These are phyloP conservation scores for Gadus macrocephalus DNA, from an alignment of 2,113 vertebrate species.

Conservation along the genomic window DNA sequence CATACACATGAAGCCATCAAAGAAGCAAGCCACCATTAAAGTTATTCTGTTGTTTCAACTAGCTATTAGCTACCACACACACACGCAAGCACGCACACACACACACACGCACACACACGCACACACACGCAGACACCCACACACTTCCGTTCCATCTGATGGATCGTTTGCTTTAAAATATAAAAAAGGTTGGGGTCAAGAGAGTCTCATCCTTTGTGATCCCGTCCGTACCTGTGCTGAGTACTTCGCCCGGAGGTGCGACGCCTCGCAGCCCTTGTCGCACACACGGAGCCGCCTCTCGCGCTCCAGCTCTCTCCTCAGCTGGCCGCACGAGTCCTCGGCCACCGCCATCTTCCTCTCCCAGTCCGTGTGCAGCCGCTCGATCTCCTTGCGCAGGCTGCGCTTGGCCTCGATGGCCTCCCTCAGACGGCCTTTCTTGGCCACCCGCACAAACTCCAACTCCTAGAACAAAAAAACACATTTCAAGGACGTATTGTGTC, in stretches of 20 bases:
- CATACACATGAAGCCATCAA: too few species aligned
- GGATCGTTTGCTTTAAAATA: too few species aligned
- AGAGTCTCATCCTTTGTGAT: not conserved
- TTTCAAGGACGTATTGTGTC: too few species aligned
- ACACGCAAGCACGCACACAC: too few species aligned
- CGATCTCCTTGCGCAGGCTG: conserved; percentile 91
- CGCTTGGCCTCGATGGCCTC: conserved; percentile 94
- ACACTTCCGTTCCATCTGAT: too few species aligned
- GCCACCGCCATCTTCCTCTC: conserved; percentile 94
- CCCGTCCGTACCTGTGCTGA: conserved; percentile 81
- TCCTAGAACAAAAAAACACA: conserved; percentile 68
- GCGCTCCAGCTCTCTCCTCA: conserved; percentile 88
- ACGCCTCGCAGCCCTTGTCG: conserved; percentile 90
- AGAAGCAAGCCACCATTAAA: too few species aligned
- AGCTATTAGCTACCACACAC: too few species aligned
- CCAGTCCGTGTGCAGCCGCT: conserved; percentile 85
- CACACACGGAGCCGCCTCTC: conserved; percentile 87
- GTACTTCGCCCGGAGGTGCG: conserved; percentile 87
- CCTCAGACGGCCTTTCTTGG: conserved; percentile 92
- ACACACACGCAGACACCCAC: too few species aligned
- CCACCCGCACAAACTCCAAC: conserved; percentile 90
- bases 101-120: too few species aligned
- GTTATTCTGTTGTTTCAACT: too few species aligned
- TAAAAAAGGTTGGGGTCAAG: too few species aligned
- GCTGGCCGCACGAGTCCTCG: conserved; percentile 82